Base-by-base conservation (phyloP, 2,797 vertebrate species). In the Myotis planiceps region DNA sequence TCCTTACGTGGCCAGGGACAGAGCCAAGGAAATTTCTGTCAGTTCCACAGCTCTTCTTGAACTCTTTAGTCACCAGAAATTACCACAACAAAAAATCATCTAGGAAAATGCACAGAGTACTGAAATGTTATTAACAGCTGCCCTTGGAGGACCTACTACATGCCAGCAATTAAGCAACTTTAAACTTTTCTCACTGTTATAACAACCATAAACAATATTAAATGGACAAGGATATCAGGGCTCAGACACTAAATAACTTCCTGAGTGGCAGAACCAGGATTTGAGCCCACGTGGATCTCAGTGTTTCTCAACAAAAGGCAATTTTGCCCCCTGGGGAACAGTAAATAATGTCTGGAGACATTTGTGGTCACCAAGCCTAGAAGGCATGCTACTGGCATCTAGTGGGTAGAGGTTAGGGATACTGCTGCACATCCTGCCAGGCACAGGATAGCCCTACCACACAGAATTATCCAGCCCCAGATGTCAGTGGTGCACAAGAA, bases 11-110 rank as follows among this genome's bases (percentile, higher is more conserved):
- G 69, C 78, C 78, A 55, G 65, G 14, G 72, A 45, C 25, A 65
- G 47, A 92, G 92, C 88, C 88, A 96, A 68, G 72, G 78, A 88
- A 60, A 39, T 80, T 92, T 60, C 78, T 86, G 27, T 71, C 65
- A 29, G 34, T 69, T 88, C 76, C 39, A 65, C 42, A 80, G 14
- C 34, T 60, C 2, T 69, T 65, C 80, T 88, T 49, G 23, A 90
- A 81, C 14, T 29, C 6, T 82, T 74, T 85, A 74, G 58, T 92
- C 78, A 69, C 37, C 80, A 87, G 66, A 19, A 91, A 88, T 88
- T 79, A 90, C 49, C 90, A 51, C 16, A 63, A 76, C 3, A 53
- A 42, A 68, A 81, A 82, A 71, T 71, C 39, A 88, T 63, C 75
- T 49, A 55, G 47, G n/a, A 90, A 88, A 92, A 42, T 63, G 80